These are phyloP conservation scores for Myotis pilosus DNA, from an alignment of 2,797 vertebrate genomes.

Conservation along the genomic window DNA sequence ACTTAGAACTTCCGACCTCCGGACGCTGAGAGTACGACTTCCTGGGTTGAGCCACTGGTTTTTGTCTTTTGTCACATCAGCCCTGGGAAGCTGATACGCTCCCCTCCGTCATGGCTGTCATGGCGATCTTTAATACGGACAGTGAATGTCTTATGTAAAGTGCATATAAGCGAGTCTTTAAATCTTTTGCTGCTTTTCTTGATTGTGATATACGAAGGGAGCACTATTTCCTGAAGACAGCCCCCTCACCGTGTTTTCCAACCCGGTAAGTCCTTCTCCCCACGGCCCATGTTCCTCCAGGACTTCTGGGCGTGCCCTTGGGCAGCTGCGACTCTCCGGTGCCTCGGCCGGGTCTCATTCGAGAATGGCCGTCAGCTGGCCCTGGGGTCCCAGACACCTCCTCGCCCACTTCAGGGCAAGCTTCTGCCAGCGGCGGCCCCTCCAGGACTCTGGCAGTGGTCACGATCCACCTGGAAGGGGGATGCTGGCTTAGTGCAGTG, in stretches of 20 bases:
- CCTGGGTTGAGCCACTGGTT: neutral
- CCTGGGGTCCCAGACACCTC: no score
- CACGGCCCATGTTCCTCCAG: fast-evolving
- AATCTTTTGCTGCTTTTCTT: neutral
- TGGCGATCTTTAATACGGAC: fast-evolving
- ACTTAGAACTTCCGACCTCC: neutral
- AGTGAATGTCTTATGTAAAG: fast-evolving
- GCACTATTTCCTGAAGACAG: no score
- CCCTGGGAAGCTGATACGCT: neutral
- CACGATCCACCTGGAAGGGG: fast-evolving
- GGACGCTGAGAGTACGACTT: neutral
- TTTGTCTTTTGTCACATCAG: neutral
- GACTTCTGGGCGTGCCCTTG: neutral
- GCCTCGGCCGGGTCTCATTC: neutral
- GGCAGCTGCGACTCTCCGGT: fast-evolving
- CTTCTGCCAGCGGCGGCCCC: fast-evolving
- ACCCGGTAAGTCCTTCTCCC: neutral
- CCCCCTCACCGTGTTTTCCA: neutral
- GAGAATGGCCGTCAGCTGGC: neutral
- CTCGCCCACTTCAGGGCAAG: neutral
- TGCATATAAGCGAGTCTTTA: neutral
- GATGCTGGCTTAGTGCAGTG: fast-evolving
- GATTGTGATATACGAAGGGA: neutral
- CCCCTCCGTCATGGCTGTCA: fast-evolving
- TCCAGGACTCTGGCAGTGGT: neutral